phyloP scores from a whole-genome alignment of 1,140 invertebrate species.

The Drosophila erecta region DNA sequence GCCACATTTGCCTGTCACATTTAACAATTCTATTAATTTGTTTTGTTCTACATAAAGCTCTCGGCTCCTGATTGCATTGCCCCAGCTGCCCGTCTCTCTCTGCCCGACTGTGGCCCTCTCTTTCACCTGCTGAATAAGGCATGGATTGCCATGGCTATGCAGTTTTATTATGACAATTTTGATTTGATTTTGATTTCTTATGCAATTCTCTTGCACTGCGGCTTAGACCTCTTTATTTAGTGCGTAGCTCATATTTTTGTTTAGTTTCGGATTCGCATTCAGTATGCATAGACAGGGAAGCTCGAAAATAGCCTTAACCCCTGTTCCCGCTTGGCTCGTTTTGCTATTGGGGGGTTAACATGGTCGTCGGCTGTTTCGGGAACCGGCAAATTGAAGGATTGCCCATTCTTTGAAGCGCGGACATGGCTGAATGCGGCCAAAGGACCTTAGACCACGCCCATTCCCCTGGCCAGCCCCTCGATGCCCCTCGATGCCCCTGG shows the following conservation, averaged over 20 bases:
- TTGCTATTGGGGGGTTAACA: slow-evolving; percentile 11
- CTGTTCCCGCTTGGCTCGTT: slow-evolving; percentile 3
- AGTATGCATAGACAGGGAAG: slow-evolving; percentile 51
- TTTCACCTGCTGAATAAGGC: slow-evolving; percentile 62
- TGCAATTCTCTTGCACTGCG: slow-evolving; percentile 56
- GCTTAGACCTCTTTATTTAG: slow-evolving; percentile 17
- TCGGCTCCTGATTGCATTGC: slow-evolving; percentile 36
- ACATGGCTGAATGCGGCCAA: slow-evolving; percentile 29
- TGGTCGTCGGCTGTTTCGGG: background rate
- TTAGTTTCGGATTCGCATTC: slow-evolving; percentile 66
- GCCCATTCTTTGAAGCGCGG: slow-evolving; percentile 31
- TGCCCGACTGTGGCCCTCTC: slow-evolving; percentile 4
- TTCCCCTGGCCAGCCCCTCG: background rate
- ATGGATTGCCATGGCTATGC: slow-evolving; percentile 49
- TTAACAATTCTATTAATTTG: slow-evolving; percentile 83
- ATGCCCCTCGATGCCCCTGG: slow-evolving; percentile 9
- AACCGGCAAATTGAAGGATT: background rate
- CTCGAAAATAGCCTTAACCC: background rate
- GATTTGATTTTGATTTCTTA: slow-evolving; percentile 81
- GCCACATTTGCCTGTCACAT: slow-evolving; percentile 76
- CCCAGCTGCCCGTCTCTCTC: background rate
- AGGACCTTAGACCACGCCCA: slow-evolving; percentile 4
- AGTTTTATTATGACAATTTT: slow-evolving; percentile 81
- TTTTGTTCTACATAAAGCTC: slow-evolving; percentile 75
- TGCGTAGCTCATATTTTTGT: slow-evolving; percentile 52